Evolutionary conservation across 35 echinoderm and acorn worm species (phyloP).

Genomic region (Ophioderma brevispina): DNA sequence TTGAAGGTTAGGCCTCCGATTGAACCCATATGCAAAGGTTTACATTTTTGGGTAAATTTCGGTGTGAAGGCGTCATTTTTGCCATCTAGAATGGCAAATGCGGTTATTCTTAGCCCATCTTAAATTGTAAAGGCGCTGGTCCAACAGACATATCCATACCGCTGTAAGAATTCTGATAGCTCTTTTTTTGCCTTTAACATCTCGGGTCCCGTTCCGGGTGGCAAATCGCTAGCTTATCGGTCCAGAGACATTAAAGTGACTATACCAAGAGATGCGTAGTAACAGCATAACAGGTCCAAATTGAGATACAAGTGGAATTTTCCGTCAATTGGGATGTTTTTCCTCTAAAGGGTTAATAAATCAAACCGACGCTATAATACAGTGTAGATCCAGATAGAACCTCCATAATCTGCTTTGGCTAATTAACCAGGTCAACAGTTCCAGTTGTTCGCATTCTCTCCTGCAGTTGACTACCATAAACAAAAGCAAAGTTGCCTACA

Average conservation of each 20-base stretch:
- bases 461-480: constrained; percentile 32
- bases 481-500: constrained; percentile 59
- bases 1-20: too few species aligned
- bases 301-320: background rate
- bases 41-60: too few species aligned
- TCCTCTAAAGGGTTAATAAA: background rate
- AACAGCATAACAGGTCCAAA: constrained; percentile 16
- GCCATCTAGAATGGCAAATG: too few species aligned
- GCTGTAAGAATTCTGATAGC: constrained; percentile 27
- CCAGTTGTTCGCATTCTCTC: constrained; percentile 61
- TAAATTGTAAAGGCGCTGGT: constrained; percentile 1
- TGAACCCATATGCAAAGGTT: too few species aligned
- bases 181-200: constrained; percentile 18
- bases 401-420: constrained; percentile 44
- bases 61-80: too few species aligned
- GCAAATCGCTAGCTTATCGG: constrained; percentile 68
- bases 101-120: too few species aligned
- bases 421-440: constrained; percentile 71
- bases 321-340: background rate
- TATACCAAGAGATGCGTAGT: constrained; percentile 58
- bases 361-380: background rate
- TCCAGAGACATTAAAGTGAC: constrained; percentile 65
- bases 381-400: constrained; percentile 15
- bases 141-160: constrained; percentile 41
- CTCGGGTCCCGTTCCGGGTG: constrained; percentile 47